Evolutionary conservation across 2,888 invertebrate species (phyloP), one percentile per base, ranked within the genome.

Genomic region (Tetragonula carbonaria): DNA sequence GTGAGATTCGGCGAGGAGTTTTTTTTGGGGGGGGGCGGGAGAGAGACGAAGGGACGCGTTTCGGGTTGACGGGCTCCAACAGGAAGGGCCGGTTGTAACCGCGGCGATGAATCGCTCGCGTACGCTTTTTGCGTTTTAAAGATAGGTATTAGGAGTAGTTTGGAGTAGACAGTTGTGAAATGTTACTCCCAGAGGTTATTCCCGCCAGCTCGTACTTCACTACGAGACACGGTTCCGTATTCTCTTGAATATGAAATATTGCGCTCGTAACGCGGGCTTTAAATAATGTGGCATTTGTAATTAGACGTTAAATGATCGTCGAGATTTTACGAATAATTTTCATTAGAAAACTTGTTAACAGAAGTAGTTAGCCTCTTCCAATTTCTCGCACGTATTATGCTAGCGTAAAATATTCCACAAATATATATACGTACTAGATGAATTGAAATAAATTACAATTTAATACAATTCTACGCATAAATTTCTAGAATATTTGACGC

Each of bases 1-100:
- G 53, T 55, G 70, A 65, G 70, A 80, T 71, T 74, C 45, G 70
- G 18, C 4, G 16, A 18, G 71, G 45, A 45, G 45, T 45, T 28
- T 71, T 74, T 80, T 70, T 65, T 38, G 6, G 6, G 6, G 57
- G 38, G 5, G 23, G 0, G 38, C 6, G 3, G 23, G 23, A 23
- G 23, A 23, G 14, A 33, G 38, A 8, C 11, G 18, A 0, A 8
- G 45, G 45, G 45, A 2, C 45, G 45, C 63, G 74, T 51, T 74
- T 18, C 63, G n/a, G 23, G n/a, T 63, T 16, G 33, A 63, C 33
- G 33, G 45, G 62, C 51, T 74, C 33, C 51, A 23, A n/a, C 28
- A 11, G 55, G 23, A 11, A 63, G 11, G 11, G n/a, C 23, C 21
- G n/a, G 45, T 18, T 53, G 68, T 53, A 5, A 18, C 18, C 28